phyloP scores from a whole-genome alignment of 2,113 vertebrate species.

The Pedetes capensis region DNA sequence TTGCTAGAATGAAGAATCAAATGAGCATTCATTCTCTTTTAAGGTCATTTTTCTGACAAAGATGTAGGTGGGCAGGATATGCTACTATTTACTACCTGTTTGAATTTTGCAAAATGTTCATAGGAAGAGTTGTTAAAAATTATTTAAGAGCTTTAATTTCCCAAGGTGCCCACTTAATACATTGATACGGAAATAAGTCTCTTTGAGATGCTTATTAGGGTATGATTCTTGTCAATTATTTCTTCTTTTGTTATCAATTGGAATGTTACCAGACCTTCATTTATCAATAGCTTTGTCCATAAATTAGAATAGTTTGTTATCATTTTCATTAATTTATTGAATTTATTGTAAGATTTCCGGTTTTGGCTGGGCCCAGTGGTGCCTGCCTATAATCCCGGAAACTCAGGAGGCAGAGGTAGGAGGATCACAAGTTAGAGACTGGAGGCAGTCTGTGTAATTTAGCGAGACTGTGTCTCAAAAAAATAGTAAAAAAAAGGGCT shows the following conservation, averaged over 20 bases:
- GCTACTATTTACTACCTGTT: not conserved
- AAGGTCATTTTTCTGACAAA: slow-evolving; percentile 7
- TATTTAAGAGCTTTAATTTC: not conserved
- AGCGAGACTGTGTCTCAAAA: too few relatives aligned
- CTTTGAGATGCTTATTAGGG: not conserved
- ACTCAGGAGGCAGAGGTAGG: too few relatives aligned
- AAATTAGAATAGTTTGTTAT: not conserved
- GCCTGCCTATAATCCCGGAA: too few relatives aligned
- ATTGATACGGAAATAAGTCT: not conserved
- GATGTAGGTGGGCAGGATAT: not conserved
- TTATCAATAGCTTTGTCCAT: not conserved
- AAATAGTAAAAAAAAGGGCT: too few relatives aligned
- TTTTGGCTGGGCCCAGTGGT: too few relatives aligned
- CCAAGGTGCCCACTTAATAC: not conserved
- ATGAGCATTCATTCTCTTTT: not conserved
- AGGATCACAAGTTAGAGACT: too few relatives aligned
- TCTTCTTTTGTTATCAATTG: not conserved
- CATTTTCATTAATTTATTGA: not conserved
- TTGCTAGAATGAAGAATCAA: not conserved
- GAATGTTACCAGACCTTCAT: not conserved
- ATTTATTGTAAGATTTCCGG: not conserved
- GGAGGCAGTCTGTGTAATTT: too few relatives aligned
- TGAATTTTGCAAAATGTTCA: not conserved
- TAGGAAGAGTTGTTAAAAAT: not conserved
- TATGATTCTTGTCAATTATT: not conserved